Conservation (phyloP, 2,888 invertebrate species). For the Drosophila heteroneura region DNA sequence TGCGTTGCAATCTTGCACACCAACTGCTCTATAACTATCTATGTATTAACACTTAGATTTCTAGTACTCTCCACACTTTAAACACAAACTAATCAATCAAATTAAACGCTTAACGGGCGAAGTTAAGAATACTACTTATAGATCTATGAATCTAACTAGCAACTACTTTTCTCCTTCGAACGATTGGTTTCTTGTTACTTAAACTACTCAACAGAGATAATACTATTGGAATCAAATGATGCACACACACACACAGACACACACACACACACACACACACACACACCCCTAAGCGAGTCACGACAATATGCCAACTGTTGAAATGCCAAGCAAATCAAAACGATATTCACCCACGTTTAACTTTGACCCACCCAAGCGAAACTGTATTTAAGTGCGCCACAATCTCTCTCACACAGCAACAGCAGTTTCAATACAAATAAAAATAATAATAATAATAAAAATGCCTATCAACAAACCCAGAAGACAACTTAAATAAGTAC, state of each 20-base stretch:
- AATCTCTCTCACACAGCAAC: constrained; percentile 1
- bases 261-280: constrained; percentile 5
- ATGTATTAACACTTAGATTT: constrained; percentile 26
- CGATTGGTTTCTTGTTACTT: constrained; percentile 66
- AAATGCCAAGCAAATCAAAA: constrained; percentile 46
- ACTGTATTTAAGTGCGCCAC: constrained; percentile 16
- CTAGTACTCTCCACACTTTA: constrained; percentile 24
- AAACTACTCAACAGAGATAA: constrained; percentile 8
- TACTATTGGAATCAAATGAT: constrained; percentile 13
- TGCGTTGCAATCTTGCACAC: constrained; percentile 10
- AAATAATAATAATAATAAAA: background rate
- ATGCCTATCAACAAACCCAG: background rate
- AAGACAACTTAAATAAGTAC: background rate
- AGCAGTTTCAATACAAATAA: constrained; percentile 1
- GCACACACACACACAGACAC: constrained; percentile 1
- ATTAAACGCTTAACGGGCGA: constrained; percentile 15
- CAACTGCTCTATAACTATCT: constrained; percentile 30
- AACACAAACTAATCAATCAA: constrained; percentile 22
- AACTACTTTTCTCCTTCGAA: constrained; percentile 45
- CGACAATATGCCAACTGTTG: constrained; percentile 37
- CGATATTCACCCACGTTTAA: constrained; percentile 51
- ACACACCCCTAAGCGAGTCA: constrained; percentile 10
- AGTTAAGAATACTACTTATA: constrained; percentile 26
- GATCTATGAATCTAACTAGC: constrained; percentile 26
- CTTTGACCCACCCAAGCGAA: constrained; percentile 56